Evolutionary conservation across 2,888 invertebrate species (phyloP).

Genomic region (Yponomeuta cagnagella): DNA sequence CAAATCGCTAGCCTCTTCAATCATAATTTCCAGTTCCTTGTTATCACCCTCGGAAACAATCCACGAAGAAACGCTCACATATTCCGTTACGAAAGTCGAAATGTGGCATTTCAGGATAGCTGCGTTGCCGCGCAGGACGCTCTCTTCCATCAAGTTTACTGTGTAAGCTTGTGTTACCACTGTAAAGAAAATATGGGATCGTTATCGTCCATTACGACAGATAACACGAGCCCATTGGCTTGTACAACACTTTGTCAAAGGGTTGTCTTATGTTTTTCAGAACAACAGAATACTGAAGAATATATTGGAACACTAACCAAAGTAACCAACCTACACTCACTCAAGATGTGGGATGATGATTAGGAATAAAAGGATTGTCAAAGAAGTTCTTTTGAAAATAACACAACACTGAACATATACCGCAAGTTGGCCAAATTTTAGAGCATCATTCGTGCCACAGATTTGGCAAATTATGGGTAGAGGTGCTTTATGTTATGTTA

Average conservation of each 20-base stretch:
- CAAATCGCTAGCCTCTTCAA: slow-evolving; percentile 15
- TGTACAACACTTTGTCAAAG: too few relatives aligned
- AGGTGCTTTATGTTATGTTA: too few relatives aligned
- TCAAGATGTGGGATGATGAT: background rate
- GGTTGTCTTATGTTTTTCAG: background rate
- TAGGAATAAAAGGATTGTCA: background rate
- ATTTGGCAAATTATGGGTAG: too few relatives aligned
- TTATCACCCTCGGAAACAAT: slow-evolving; percentile 78
- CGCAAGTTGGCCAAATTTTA: too few relatives aligned
- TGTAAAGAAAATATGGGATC: slow-evolving; percentile 48
- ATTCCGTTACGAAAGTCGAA: slow-evolving; percentile 94
- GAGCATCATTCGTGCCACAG: too few relatives aligned
- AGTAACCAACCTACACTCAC: background rate
- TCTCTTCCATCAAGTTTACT: slow-evolving; percentile 94
- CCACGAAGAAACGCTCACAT: slow-evolving; percentile 91
- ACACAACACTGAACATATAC: too few relatives aligned
- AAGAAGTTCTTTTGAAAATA: background rate
- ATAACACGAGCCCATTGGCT: too few relatives aligned
- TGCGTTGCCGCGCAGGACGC: slow-evolving; percentile 91
- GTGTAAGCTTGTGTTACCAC: slow-evolving; percentile 93
- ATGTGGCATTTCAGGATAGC: slow-evolving; percentile 94
- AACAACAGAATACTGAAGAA: background rate
- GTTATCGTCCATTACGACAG: background rate
- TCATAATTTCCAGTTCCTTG: slow-evolving; percentile 27
- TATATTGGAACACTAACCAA: background rate